Evolutionary conservation across 1,140 invertebrate species (phyloP).

Genomic region (Trichomalopsis sarcophagae): DNA sequence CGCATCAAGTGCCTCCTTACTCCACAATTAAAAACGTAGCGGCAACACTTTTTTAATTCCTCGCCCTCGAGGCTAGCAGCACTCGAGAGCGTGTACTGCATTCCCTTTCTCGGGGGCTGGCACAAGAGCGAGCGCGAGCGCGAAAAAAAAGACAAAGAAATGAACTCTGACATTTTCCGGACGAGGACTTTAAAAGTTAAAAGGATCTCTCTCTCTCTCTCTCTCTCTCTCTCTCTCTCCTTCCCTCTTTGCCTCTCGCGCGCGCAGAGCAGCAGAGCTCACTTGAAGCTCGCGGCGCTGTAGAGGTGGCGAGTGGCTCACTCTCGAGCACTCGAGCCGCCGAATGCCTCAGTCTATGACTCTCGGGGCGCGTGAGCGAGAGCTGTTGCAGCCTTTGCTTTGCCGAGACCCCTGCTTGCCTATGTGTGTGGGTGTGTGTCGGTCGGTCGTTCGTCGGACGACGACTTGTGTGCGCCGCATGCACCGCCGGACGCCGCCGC

Average conservation of each 20-base stretch:
- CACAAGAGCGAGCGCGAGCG: not conserved
- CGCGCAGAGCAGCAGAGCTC: not conserved
- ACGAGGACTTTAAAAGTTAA: constrained; percentile 32
- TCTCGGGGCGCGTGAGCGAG: constrained; percentile 14
- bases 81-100: not conserved
- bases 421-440: not conserved
- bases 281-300: not conserved
- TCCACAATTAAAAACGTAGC: not conserved
- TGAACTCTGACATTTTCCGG: constrained; percentile 12
- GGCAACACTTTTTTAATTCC: not conserved
- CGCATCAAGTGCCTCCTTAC: not conserved
- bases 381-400: not conserved
- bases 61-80: not conserved
- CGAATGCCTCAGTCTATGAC: constrained; percentile 37
- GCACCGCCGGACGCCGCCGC: not conserved
- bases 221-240: not conserved
- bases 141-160: not conserved
- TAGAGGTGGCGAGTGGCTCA: constrained; percentile 44
- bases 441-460: not conserved
- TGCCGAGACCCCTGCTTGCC: not conserved
- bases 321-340: constrained; percentile 25
- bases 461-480: not conserved
- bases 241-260: not conserved
- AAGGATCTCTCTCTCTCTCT: constrained; percentile 1
- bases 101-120: not conserved